These are phyloP conservation scores for Hippocampus barbouri DNA, from an alignment of 2,113 vertebrate genomes.

Conservation along the genomic window DNA sequence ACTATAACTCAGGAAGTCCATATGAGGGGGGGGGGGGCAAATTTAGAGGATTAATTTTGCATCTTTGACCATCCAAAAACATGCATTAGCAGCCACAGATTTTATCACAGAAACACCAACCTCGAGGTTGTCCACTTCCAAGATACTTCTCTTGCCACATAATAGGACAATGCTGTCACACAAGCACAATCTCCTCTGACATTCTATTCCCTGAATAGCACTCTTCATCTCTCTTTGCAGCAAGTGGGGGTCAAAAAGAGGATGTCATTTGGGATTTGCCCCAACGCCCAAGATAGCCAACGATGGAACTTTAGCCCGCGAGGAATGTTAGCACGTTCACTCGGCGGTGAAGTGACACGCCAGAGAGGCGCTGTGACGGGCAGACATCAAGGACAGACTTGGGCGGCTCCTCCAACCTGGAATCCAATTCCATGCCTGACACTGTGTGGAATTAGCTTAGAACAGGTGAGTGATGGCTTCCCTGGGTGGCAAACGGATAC, in stretches of 20 bases:
- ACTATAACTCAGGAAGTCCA: neutral
- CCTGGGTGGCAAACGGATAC: constrained; percentile 6
- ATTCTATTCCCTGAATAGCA: constrained; percentile 22
- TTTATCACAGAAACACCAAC: neutral
- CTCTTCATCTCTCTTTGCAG: constrained; percentile 26
- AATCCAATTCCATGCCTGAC: constrained; percentile 73
- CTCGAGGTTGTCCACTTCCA: neutral
- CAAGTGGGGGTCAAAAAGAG: constrained; percentile 40
- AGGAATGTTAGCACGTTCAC: constrained; percentile 60
- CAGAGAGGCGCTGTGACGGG: constrained; percentile 57
- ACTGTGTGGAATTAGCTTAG: constrained; percentile 64
- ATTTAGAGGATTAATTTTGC: constrained; percentile 54
- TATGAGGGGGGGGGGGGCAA: constrained; percentile 14
- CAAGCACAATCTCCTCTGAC: constrained; percentile 30
- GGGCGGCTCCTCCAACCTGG: constrained; percentile 47
- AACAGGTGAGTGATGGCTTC: constrained; percentile 71
- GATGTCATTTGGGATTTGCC: constrained; percentile 64
- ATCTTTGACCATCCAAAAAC: constrained; percentile 55
- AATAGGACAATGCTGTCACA: constrained; percentile 57
- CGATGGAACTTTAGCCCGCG: constrained; percentile 53
- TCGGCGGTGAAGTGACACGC: constrained; percentile 65
- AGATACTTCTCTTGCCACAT: constrained; percentile 34
- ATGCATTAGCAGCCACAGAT: neutral
- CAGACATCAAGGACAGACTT: constrained; percentile 59
- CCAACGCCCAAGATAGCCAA: constrained; percentile 39